These are phyloP conservation scores for Oligia fasciuncula DNA, from an alignment of 2,888 invertebrate species.

Conservation along the genomic window DNA sequence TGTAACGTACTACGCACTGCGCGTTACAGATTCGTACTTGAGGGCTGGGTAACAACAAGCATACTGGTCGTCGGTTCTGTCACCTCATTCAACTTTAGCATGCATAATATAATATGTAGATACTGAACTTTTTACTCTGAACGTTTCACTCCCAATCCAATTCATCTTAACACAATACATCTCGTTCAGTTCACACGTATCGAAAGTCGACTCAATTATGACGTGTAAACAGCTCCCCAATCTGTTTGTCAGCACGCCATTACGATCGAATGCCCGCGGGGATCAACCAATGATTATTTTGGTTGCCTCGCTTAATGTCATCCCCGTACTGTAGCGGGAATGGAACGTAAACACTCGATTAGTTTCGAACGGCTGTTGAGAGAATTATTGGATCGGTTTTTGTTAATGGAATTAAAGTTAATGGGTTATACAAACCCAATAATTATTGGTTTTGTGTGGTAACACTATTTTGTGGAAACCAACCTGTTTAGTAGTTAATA, in stretches of 20 bases:
- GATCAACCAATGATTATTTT: slow-evolving; percentile 57
- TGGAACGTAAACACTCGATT: slow-evolving; percentile 46
- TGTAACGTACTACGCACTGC: not conserved
- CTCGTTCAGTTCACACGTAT: slow-evolving; percentile 40
- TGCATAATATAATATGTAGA: too few relatives aligned
- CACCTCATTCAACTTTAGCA: not conserved
- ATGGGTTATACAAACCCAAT: not conserved
- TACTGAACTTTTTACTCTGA: not conserved
- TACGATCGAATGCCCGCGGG: slow-evolving; percentile 29
- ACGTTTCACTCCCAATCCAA: slow-evolving; percentile 3
- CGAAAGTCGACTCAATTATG: slow-evolving; percentile 66
- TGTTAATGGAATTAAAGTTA: slow-evolving; percentile 30
- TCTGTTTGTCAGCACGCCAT: slow-evolving; percentile 64
- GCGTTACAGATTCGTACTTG: not conserved
- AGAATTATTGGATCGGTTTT: slow-evolving; percentile 46
- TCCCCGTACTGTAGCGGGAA: slow-evolving; percentile 14
- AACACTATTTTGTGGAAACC: not conserved
- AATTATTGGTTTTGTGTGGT: not conserved
- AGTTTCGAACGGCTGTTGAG: slow-evolving; percentile 41
- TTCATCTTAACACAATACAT: not conserved
- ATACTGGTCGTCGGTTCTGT: not conserved
- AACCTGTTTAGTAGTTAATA: not conserved
- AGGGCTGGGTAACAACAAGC: not conserved
- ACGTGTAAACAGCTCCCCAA: slow-evolving; percentile 63
- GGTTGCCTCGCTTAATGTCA: slow-evolving; percentile 30